Percentiles rank a stretch among this genome's conserved stretches.
Conservation (phyloP, 2,888 invertebrate species). For the Drosophila histrio region DNA sequence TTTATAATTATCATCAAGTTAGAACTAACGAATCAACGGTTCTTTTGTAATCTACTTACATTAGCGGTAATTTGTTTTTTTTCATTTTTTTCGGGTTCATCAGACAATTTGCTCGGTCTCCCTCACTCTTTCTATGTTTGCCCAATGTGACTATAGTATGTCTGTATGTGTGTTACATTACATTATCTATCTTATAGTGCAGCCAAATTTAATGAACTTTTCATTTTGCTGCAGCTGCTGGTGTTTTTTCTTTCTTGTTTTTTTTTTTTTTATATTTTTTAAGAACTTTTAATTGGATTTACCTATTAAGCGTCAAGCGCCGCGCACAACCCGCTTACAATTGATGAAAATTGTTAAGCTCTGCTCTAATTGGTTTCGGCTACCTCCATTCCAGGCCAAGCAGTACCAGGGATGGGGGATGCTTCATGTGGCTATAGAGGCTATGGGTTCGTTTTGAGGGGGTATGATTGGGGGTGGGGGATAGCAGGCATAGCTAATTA, state of each 20-base stretch:
- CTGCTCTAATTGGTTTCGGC: conserved; percentile 66
- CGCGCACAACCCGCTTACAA: conserved; percentile 48
- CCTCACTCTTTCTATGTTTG: neutral
- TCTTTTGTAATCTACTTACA: conserved; percentile 64
- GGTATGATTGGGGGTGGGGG: neutral
- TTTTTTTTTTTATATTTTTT: conserved; percentile 24
- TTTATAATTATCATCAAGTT: conserved; percentile 40
- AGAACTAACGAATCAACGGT: conserved; percentile 53
- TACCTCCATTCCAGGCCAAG: conserved; percentile 46
- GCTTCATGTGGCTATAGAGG: neutral
- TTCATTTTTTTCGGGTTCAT: conserved; percentile 39
- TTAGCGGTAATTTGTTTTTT: conserved; percentile 41
- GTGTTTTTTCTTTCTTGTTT: neutral
- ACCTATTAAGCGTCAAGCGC: conserved; percentile 59
- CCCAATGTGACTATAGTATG: neutral
- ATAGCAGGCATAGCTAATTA: conserved; percentile 59
- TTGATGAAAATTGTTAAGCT: conserved; percentile 70
- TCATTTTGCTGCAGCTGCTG: conserved; percentile 35
- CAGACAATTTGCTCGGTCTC: conserved; percentile 22
- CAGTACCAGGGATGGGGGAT: neutral
- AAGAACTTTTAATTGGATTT: conserved; percentile 70
- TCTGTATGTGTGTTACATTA: neutral
- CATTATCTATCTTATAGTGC: conserved; percentile 21
- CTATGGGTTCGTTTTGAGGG: neutral
- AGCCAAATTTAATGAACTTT: conserved; percentile 61